Conservation (phyloP, 37 sponge, comb jelly and placozoan species). For the Spongilla lacustris region DNA sequence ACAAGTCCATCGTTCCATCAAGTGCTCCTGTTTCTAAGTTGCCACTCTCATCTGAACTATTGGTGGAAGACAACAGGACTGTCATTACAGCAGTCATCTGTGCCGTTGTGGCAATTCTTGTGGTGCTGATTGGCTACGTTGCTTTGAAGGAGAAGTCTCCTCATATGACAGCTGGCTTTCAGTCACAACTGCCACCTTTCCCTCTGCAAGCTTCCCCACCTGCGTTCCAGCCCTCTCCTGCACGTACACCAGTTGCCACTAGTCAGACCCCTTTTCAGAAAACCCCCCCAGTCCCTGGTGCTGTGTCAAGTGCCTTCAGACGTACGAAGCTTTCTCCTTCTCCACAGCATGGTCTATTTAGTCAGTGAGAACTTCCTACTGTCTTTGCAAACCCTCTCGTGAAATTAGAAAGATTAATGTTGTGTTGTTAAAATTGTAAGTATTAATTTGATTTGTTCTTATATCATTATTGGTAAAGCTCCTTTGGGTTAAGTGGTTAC, state of each 20-base stretch:
- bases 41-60: not conserved
- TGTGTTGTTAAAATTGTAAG: not conserved
- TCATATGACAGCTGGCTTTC: conserved; percentile 25
- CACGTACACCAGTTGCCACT: not conserved
- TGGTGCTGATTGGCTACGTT: conserved; percentile 19
- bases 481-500: too few relatives aligned
- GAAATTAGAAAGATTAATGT: not conserved
- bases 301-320: conserved; percentile 35
- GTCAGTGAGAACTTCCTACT: not conserved
- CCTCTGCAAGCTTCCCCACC: conserved; percentile 20
- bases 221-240: conserved; percentile 19
- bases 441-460: too few relatives aligned
- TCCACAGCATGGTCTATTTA: conserved; percentile 39
- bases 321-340: conserved; percentile 35
- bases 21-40: not conserved
- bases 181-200: not conserved
- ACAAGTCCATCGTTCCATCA: not conserved
- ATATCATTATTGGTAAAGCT: too few relatives aligned
- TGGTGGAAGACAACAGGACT: not conserved
- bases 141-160: not conserved
- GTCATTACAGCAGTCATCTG: conserved; percentile 5
- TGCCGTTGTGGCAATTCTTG: conserved; percentile 5
- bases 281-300: conserved; percentile 29
- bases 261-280: conserved; percentile 12
- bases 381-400: not conserved